These are phyloP conservation scores for Molorchus minor DNA, from an alignment of 2,888 invertebrate species.

Conservation along the genomic window DNA sequence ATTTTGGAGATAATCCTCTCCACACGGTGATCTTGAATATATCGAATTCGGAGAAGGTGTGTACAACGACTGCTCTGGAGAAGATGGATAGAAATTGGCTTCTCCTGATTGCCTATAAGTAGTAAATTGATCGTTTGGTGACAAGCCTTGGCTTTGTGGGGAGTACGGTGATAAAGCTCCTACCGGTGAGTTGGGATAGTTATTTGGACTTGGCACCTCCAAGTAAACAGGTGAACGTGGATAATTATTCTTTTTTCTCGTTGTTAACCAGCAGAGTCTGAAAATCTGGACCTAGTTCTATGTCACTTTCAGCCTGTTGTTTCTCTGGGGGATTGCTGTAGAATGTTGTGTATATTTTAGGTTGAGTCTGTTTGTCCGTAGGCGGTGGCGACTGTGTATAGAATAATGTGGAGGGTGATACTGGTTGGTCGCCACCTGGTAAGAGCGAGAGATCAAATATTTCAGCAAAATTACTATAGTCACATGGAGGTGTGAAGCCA, in stretches of 20 bases:
- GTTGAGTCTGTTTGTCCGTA: constrained; percentile 55
- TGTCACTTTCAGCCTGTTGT: constrained; percentile 46
- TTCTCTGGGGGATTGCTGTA: constrained; percentile 53
- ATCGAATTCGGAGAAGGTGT: constrained; percentile 65
- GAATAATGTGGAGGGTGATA: constrained; percentile 63
- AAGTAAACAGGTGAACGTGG: constrained; percentile 52
- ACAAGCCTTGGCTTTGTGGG: constrained; percentile 61
- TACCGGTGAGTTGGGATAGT: constrained; percentile 53
- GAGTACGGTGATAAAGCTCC: constrained; percentile 59
- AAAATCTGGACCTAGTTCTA: constrained; percentile 59
- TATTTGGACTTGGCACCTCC: constrained; percentile 59
- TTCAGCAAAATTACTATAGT: constrained; percentile 70
- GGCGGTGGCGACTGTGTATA: constrained; percentile 59
- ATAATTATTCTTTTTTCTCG: constrained; percentile 46
- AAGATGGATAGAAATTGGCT: constrained; percentile 59
- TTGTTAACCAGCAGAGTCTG: constrained; percentile 56
- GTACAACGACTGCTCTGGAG: constrained; percentile 64
- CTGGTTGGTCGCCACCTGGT: constrained; percentile 69
- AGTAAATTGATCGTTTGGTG: constrained; percentile 64
- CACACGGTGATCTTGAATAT: constrained; percentile 68
- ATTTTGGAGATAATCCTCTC: constrained; percentile 61
- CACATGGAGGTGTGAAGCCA: constrained; percentile 79
- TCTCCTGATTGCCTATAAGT: constrained; percentile 65
- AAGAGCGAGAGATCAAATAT: constrained; percentile 78
- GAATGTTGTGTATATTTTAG: constrained; percentile 58